A percentile compares a stretch with the other conserved stretches of the same genome.
Evolutionary conservation across 2,888 invertebrate genomes (phyloP).

Genomic region (Baccha elongata): DNA sequence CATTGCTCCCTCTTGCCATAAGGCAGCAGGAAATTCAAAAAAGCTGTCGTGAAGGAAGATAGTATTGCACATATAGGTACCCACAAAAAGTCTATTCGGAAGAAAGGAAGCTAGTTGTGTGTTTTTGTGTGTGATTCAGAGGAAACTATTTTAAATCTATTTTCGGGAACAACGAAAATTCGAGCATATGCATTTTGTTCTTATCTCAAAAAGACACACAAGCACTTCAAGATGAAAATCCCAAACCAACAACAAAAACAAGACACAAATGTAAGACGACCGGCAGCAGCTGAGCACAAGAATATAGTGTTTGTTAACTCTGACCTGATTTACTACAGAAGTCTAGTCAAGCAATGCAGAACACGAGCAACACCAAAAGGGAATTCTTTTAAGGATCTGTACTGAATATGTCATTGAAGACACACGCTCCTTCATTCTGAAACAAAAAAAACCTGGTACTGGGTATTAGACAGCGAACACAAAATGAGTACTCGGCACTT

Average conservation of each 20-base stretch:
- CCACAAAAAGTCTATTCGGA: conserved; percentile 11
- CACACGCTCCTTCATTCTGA: conserved; percentile 8
- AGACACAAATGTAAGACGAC: neutral
- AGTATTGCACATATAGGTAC: neutral
- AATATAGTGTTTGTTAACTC: conserved; percentile 37
- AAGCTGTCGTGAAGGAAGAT: conserved; percentile 16
- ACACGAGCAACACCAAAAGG: conserved; percentile 8
- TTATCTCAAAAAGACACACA: conserved; percentile 45
- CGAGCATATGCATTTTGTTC: conserved; percentile 14
- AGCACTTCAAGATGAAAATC: conserved; percentile 40
- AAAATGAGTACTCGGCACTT: conserved; percentile 26
- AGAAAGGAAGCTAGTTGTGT: conserved; percentile 53
- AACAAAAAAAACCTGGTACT: neutral
- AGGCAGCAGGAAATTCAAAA: conserved; percentile 41
- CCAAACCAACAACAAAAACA: conserved; percentile 2
- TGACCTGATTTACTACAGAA: conserved; percentile 53
- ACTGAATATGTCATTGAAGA: conserved; percentile 23
- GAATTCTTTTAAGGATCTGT: conserved; percentile 32
- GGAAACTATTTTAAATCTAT: conserved; percentile 55
- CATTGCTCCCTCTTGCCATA: neutral
- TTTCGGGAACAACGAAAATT: conserved; percentile 36
- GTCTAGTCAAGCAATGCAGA: conserved; percentile 6
- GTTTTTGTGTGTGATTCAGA: conserved; percentile 33
- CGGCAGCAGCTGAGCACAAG: conserved; percentile 28
- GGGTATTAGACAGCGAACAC: neutral